phyloP scores from a whole-genome alignment of 1,140 invertebrate species.

The Sycobia sp. region DNA sequence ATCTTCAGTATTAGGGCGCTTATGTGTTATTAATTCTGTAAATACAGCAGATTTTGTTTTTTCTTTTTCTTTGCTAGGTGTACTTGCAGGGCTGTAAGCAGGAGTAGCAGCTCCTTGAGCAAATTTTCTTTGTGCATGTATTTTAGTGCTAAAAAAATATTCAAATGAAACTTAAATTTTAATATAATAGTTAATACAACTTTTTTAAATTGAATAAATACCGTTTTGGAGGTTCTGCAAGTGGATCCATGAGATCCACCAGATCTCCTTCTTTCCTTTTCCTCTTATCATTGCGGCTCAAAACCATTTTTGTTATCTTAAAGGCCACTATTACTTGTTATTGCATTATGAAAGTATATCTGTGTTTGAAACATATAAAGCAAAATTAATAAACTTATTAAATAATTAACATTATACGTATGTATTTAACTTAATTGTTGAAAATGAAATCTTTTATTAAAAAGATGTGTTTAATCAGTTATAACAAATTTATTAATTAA shows the following conservation, averaged over 20 bases:
- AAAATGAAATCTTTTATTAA: too few species aligned
- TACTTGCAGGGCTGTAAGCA: slow-evolving; percentile 52
- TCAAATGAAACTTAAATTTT: neutral
- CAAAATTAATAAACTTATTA: too few species aligned
- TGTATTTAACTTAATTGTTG: too few species aligned
- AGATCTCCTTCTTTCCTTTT: slow-evolving; percentile 59
- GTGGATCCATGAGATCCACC: slow-evolving; percentile 58
- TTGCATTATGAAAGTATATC: too few species aligned
- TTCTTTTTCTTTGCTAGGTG: slow-evolving; percentile 68
- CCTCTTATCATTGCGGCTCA: slow-evolving; percentile 58
- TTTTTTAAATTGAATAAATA: slow-evolving; percentile 40
- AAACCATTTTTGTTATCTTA: slow-evolving; percentile 61
- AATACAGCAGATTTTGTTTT: slow-evolving; percentile 59
- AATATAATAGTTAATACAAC: neutral
- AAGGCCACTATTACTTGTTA: too few species aligned
- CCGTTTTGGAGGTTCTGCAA: slow-evolving; percentile 64
- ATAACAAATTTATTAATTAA: too few species aligned
- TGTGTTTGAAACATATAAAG: too few species aligned
- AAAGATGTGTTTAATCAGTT: too few species aligned
- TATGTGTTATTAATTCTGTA: slow-evolving; percentile 68
- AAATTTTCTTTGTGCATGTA: slow-evolving; percentile 90
- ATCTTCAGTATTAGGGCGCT: slow-evolving; percentile 85
- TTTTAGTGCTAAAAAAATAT: slow-evolving; percentile 67
- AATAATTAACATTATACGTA: too few species aligned
- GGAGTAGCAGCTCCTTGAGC: slow-evolving; percentile 73